Conservation (phyloP, 2,113 vertebrate species). For the Andinoacara biseriatus region DNA sequence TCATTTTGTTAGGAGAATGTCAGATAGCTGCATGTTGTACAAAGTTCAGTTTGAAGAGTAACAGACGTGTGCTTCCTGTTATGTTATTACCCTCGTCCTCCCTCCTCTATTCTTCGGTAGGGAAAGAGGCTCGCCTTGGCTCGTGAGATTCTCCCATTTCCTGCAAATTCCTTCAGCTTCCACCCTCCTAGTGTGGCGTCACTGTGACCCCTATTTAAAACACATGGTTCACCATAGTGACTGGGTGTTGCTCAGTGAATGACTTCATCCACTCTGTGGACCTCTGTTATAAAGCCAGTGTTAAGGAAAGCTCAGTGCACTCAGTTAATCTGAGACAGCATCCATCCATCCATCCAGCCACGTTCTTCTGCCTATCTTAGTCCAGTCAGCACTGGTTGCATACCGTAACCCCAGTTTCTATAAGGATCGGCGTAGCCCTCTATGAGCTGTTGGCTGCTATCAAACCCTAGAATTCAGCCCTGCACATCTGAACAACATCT, state of each 20-base stretch:
- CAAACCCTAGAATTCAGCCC: no score
- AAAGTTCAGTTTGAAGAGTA: neutral
- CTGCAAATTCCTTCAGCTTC: conserved; percentile 51
- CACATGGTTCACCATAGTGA: conserved; percentile 60
- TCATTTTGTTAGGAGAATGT: neutral
- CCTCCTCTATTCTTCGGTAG: neutral
- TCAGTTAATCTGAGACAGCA: neutral
- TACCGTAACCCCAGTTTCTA: no score
- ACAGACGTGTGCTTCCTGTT: neutral
- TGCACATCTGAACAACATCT: no score
- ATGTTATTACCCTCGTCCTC: neutral
- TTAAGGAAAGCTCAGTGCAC: neutral
- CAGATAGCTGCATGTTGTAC: neutral
- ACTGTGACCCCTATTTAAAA: conserved; percentile 17
- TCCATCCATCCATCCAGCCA: no score
- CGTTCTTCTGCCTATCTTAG: no score
- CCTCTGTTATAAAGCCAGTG: neutral
- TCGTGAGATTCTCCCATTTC: conserved; percentile 49
- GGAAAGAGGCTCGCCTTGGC: neutral
- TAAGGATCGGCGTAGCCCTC: no score
- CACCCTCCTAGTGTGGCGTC: conserved; percentile 39
- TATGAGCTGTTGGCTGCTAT: no score
- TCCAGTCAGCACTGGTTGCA: no score
- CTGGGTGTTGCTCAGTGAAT: conserved; percentile 28
- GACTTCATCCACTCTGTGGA: conserved; percentile 34